Percentiles rank a stretch among this genome's conserved stretches.
Evolutionary conservation across 2,113 vertebrate species (phyloP).

Genomic region (Macquaria australasica): DNA sequence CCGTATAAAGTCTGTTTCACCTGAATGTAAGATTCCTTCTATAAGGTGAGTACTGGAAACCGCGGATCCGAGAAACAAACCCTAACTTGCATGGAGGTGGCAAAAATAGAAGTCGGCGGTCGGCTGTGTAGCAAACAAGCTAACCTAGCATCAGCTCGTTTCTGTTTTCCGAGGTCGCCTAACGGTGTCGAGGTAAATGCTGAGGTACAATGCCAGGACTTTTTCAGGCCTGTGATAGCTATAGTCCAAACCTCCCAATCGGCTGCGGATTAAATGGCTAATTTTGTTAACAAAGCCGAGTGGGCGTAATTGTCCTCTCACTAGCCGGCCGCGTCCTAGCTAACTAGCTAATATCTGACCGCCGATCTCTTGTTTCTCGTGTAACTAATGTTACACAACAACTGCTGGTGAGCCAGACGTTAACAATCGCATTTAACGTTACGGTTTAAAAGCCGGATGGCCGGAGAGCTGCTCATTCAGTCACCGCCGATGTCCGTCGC

Average conservation of each 20-base stretch:
- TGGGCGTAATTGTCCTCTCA: neutral
- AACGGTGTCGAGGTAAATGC: conserved; percentile 14
- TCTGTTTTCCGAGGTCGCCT: conserved; percentile 25
- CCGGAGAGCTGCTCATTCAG: conserved; percentile 6
- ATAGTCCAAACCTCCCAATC: fast-evolving
- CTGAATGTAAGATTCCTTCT: conserved; percentile 57
- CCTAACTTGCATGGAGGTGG: neutral
- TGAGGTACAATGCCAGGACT: neutral
- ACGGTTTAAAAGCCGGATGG: neutral
- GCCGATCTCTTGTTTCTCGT: conserved; percentile 7
- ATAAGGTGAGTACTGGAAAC: conserved; percentile 59
- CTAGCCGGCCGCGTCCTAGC: conserved; percentile 26
- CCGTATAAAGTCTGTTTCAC: neutral
- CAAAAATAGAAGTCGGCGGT: neutral
- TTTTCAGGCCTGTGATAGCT: neutral
- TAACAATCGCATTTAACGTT: neutral
- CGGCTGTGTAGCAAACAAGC: conserved; percentile 34
- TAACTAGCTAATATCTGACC: conserved; percentile 47
- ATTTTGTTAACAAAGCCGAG: neutral
- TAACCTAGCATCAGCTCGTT: conserved; percentile 65
- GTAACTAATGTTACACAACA: neutral
- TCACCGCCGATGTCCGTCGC: conserved; percentile 28
- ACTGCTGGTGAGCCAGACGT: neutral
- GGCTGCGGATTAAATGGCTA: fast-evolving
- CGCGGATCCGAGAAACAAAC: fast-evolving